Evolutionary conservation across 2,113 vertebrate species (phyloP), one percentile per base, ranked within the genome.

Genomic region (Daphoenositta chrysoptera): DNA sequence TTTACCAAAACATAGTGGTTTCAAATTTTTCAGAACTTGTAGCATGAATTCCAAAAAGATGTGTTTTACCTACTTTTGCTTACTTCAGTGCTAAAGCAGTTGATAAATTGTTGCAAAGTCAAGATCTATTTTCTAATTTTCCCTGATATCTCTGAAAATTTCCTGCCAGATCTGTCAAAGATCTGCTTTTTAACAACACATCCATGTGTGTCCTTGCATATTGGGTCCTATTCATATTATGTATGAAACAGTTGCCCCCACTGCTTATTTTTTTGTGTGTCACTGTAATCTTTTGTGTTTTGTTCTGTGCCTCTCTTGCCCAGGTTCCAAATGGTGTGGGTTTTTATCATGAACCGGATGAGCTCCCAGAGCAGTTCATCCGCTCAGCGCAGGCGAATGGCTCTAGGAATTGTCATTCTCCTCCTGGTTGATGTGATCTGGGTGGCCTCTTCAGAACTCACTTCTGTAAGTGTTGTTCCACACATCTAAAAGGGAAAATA

Each of bases 401-500:
- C 98, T 71, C 98, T 99, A 72, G 99, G 99, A 47, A 98, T 99
- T 84, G 97, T 99, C 71, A 98, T 99, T 94, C 98, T 99, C 57
- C 98, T 99, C 73, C 98, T 99, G 31, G 99, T 99, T 80, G 99
- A 99, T 20, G 98, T 99, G 75, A 99, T 99, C 93, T 99, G 99
- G 99, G 99, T 99, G 9, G 99, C 98, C 27, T 99, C 99, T 33
- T 99, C 99, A 6, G 99, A 99, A 85, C 98, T 99, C 53, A 99
- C 99, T 71, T 98, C 99, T n/a, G 99, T 99, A 98, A 97, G 99
- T 97, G 83, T n/a, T 91, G 23, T 63, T 63, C 20, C 35, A 11
- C 51, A 13, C 26, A 39, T 37, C 35, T 75, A 39, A 70, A 81
- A 75, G 57, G 31, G 47, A 40, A 87, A 40, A 40, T 26, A 45